These are phyloP conservation scores for Epizoanthus rinbou DNA, from an alignment of 92 coral and sea anemone genomes.

Conservation along the genomic window DNA sequence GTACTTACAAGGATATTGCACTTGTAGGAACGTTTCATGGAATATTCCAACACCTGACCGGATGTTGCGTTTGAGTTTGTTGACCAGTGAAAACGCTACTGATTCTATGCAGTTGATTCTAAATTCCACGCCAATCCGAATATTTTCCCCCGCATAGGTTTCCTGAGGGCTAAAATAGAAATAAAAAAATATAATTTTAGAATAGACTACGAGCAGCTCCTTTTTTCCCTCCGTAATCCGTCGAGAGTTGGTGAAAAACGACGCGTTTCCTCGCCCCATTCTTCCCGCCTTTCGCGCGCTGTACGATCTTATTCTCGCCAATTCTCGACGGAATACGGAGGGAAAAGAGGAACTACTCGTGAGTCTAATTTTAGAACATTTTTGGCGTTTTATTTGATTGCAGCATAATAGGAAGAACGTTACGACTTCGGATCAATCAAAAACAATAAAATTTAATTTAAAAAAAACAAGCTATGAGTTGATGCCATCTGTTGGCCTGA, in stretches of 20 bases:
- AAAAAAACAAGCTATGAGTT: no score
- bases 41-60: constrained; percentile 45
- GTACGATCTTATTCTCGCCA: no score
- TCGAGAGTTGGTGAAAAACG: background rate
- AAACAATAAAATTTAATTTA: no score
- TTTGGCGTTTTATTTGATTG: no score
- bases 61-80: constrained; percentile 53
- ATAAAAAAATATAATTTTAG: background rate
- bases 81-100: constrained; percentile 59
- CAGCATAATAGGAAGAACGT: background rate
- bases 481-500: no score
- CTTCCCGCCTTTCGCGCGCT: no score
- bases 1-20: constrained; percentile 77
- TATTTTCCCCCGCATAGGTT: constrained; percentile 37
- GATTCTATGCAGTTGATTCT: constrained; percentile 75
- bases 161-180: constrained; percentile 62
- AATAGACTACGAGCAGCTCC: background rate
- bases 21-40: constrained; percentile 49
- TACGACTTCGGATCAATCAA: no score
- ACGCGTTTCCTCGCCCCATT: no score
- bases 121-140: constrained; percentile 56
- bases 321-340: no score
- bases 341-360: no score
- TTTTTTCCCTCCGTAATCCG: background rate
- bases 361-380: no score